These are phyloP conservation scores for Parapristionchus giblindavisi DNA, from an alignment of 2,888 invertebrate species.

Conservation along the genomic window DNA sequence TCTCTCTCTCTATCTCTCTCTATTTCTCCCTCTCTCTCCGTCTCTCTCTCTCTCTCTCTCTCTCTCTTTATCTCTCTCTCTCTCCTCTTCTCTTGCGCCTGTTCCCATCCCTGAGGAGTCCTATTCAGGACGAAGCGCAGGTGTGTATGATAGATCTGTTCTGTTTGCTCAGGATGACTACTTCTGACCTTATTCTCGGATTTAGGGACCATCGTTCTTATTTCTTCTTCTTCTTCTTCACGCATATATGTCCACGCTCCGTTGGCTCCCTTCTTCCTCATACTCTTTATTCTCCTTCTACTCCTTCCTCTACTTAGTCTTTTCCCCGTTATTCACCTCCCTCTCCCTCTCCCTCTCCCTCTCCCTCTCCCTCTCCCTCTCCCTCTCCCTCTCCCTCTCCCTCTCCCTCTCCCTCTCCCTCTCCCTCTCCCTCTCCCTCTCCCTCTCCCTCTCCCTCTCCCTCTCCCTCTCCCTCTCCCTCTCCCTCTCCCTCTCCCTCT, in stretches of 20 bases:
- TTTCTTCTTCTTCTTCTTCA: too few species aligned
- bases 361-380: not conserved
- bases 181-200: too few species aligned
- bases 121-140: too few species aligned
- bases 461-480: slow-evolving; percentile 7
- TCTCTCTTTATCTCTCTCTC: slow-evolving; percentile 16
- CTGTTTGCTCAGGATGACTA: too few species aligned
- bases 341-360: not conserved
- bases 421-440: not conserved
- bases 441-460: not conserved
- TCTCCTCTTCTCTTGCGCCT: slow-evolving; percentile 22
- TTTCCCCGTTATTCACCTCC: not conserved
- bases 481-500: slow-evolving; percentile 11
- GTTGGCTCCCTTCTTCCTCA: too few species aligned
- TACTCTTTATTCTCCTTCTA: too few species aligned
- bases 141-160: too few species aligned
- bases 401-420: slow-evolving; percentile 1
- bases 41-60: slow-evolving; percentile 10
- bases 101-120: slow-evolving; percentile 2
- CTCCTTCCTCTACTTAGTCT: too few species aligned
- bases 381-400: not conserved
- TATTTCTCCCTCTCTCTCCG: not conserved
- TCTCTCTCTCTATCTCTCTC: too few species aligned
- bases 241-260: too few species aligned
- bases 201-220: too few species aligned